Percentiles rank a stretch among this genome's conserved stretches.
Conservation (phyloP, 2,888 invertebrate species). For the Sarcophaga caerulescens region DNA sequence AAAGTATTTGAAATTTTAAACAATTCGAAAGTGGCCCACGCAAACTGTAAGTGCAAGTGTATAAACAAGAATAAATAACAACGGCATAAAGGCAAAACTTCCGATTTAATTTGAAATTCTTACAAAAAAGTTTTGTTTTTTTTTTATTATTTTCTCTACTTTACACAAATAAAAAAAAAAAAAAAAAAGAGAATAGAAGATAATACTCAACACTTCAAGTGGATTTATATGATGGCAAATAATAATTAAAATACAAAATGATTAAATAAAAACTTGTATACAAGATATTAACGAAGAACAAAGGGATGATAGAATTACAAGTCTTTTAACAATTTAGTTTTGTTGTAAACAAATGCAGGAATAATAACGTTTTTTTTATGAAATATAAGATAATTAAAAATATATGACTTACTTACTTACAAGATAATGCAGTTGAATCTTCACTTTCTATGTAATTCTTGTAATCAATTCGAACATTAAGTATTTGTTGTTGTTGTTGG, state of each 20-base stretch:
- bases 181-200: constrained; percentile 36
- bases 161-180: constrained; percentile 8
- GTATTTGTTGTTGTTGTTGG: constrained; percentile 59
- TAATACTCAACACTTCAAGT: constrained; percentile 49
- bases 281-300: too few species aligned
- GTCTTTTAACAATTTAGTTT: too few species aligned
- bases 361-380: too few species aligned
- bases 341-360: too few species aligned
- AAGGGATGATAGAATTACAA: too few species aligned
- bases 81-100: constrained; percentile 15
- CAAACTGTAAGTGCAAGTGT: too few species aligned
- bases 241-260: constrained; percentile 46
- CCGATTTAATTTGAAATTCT: constrained; percentile 61
- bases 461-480: background rate
- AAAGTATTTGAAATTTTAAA: constrained; percentile 6
- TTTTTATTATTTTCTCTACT: background rate
- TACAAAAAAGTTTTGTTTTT: constrained; percentile 48
- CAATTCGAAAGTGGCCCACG: too few species aligned
- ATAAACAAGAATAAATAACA: constrained; percentile 6
- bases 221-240: constrained; percentile 33
- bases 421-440: background rate
- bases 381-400: constrained; percentile 14
- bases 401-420: constrained; percentile 32
- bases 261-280: background rate
- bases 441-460: background rate